Evolutionary conservation across 2,113 vertebrate species (phyloP).

Genomic region (Centropus bengalensis): DNA sequence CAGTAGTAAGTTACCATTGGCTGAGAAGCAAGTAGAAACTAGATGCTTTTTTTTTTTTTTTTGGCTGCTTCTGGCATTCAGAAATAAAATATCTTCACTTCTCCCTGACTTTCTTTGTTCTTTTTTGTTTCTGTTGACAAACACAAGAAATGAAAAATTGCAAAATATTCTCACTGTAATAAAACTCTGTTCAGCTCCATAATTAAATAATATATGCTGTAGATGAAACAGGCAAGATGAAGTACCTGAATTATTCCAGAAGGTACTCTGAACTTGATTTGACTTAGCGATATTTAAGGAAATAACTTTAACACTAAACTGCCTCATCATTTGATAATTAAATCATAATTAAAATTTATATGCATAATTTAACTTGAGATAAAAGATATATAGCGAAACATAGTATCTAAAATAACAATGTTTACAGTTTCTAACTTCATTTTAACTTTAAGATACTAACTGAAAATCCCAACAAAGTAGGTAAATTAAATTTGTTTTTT

Average conservation of each 20-base stretch:
- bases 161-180: not conserved
- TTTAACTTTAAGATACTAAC: not conserved
- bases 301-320: not conserved
- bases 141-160: not conserved
- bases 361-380: not conserved
- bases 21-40: not conserved
- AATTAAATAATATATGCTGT: not conserved
- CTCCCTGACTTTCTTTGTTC: no score
- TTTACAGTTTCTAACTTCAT: not conserved
- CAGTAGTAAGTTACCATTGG: not conserved
- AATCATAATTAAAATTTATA: not conserved
- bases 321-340: not conserved
- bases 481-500: not conserved
- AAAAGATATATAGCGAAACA: not conserved
- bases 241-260: not conserved
- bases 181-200: not conserved
- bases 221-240: not conserved
- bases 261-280: not conserved
- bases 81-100: not conserved
- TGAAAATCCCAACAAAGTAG: not conserved
- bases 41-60: not conserved
- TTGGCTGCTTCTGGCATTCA: not conserved
- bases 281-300: constrained; percentile 4
- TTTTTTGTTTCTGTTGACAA: no score
- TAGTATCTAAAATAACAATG: not conserved